Evolutionary conservation across 2,888 invertebrate species (phyloP).

Genomic region (Cephus pygmeus): DNA sequence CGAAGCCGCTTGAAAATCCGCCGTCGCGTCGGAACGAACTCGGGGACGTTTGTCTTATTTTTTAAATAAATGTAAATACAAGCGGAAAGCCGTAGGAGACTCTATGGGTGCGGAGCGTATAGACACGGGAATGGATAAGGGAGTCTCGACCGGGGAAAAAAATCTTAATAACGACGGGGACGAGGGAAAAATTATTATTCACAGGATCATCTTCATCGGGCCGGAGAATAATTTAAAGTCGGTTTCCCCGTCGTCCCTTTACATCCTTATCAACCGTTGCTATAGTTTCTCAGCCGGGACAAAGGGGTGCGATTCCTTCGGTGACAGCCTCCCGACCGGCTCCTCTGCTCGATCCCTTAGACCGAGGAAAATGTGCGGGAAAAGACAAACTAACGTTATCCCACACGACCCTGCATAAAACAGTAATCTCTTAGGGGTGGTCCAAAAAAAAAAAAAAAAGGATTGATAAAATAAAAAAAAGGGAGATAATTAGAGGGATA

Average conservation of each 20-base stretch:
- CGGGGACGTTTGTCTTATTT: not conserved
- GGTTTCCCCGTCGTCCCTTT: not conserved
- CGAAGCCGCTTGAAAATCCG: not conserved
- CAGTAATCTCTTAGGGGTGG: not conserved
- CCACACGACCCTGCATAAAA: not conserved
- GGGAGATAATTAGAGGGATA: not conserved
- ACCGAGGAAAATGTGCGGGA: conserved; percentile 28
- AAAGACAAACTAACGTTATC: conserved; percentile 36
- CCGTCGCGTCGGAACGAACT: not conserved
- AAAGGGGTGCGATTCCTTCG: not conserved
- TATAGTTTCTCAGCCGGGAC: not conserved
- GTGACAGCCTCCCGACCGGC: not conserved
- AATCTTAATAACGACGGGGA: conserved; percentile 4
- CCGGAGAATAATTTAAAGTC: conserved; percentile 15
- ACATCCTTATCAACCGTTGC: not conserved
- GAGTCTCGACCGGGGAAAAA: not conserved
- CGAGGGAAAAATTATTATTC: conserved; percentile 22
- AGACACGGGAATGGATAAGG: not conserved
- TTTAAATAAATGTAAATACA: not conserved
- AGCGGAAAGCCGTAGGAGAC: not conserved
- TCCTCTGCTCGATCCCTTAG: not conserved
- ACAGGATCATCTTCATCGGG: conserved; percentile 19
- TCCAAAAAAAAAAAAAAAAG: too few relatives aligned
- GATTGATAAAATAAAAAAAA: not conserved
- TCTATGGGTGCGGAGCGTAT: not conserved